These are phyloP conservation scores for Ondatra zibethicus DNA, from an alignment of 2,113 vertebrate species.

Conservation along the genomic window DNA sequence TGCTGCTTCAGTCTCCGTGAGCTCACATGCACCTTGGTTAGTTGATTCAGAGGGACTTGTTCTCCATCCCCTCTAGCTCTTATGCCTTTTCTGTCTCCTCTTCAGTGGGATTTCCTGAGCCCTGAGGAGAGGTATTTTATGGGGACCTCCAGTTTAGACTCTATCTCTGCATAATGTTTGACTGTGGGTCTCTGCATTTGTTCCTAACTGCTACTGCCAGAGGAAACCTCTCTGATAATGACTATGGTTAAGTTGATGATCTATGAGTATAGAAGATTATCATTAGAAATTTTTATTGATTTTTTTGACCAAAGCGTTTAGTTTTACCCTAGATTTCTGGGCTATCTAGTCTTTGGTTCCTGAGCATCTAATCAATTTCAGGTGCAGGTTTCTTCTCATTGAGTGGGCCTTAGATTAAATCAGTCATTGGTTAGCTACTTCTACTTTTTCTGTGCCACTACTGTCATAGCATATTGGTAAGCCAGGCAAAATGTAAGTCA, in stretches of 20 bases:
- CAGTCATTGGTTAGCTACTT: background rate
- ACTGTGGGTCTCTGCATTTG: background rate
- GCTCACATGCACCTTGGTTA: background rate
- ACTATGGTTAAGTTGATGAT: background rate
- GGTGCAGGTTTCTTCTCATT: background rate
- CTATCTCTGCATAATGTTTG: background rate
- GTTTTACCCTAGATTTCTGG: background rate
- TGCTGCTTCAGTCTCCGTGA: background rate
- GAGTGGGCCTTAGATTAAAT: background rate
- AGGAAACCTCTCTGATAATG: background rate
- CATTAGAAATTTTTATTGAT: background rate
- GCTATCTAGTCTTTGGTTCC: background rate
- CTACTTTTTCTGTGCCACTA: background rate
- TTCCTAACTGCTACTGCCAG: background rate
- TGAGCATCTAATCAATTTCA: background rate
- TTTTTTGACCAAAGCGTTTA: background rate
- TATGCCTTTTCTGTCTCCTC: background rate
- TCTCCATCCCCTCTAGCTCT: background rate
- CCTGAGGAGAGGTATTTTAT: background rate
- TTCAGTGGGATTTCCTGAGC: background rate
- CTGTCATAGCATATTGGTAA: background rate
- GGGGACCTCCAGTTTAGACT: background rate
- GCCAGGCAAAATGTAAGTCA: background rate
- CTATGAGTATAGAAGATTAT: background rate
- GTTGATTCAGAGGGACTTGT: background rate